phyloP scores from a whole-genome alignment of 1,140 invertebrate species.

The Phymastichus coffea region DNA sequence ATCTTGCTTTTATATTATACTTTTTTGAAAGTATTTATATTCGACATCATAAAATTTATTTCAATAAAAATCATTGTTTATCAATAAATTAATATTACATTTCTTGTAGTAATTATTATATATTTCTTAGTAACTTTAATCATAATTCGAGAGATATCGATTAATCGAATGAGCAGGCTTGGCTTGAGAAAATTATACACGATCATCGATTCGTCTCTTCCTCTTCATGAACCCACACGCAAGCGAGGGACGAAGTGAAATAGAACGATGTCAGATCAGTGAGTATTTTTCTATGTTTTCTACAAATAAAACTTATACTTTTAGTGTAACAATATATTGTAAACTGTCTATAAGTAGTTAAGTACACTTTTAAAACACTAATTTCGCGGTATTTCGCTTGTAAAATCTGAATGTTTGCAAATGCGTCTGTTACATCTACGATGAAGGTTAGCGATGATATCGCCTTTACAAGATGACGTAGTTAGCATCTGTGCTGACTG shows the following conservation, averaged over 20 bases:
- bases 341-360: not conserved
- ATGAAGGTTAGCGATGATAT: constrained; percentile 18
- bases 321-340: not conserved
- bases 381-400: not conserved
- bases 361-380: not conserved
- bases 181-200: too few species aligned
- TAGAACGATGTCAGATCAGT: constrained; percentile 45
- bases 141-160: too few species aligned
- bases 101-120: too few species aligned
- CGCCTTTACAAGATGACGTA: constrained; percentile 24
- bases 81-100: too few species aligned
- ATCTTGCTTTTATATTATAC: too few species aligned
- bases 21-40: too few species aligned
- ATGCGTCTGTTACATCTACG: not conserved
- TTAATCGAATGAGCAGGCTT: too few species aligned
- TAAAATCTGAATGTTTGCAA: not conserved
- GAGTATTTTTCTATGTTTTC: constrained; percentile 35
- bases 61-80: too few species aligned
- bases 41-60: too few species aligned
- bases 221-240: not conserved
- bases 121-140: too few species aligned
- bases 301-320: not conserved
- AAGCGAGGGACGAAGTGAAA: constrained; percentile 20
- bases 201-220: not conserved
- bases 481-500: constrained; percentile 17